phyloP scores from a whole-genome alignment of 2,888 invertebrate genomes.

The Resseliella maxima region DNA sequence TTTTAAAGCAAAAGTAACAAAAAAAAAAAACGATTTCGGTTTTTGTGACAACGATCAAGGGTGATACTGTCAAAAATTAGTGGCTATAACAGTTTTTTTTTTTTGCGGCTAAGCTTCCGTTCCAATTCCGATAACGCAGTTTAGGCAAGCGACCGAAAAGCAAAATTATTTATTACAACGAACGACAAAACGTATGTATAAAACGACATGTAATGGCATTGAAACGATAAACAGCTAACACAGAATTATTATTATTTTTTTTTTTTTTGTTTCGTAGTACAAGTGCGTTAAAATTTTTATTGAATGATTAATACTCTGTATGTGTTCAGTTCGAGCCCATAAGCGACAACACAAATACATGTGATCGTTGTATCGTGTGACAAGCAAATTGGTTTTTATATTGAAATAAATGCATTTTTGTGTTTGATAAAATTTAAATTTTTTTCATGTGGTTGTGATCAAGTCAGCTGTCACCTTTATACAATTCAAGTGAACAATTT shows the following conservation, averaged over 20 bases:
- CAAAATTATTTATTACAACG: not conserved
- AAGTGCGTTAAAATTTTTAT: not conserved
- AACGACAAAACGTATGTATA: not conserved
- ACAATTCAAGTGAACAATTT: not conserved
- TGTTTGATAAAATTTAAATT: constrained; percentile 2
- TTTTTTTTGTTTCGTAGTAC: not conserved
- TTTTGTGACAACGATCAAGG: not conserved
- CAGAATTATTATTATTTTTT: not conserved
- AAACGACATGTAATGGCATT: not conserved
- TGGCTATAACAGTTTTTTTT: too few relatives aligned
- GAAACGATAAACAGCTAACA: not conserved
- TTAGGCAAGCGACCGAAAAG: not conserved
- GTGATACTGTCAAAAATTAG: not conserved
- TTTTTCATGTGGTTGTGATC: not conserved
- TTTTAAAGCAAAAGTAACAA: not conserved
- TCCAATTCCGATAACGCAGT: not conserved
- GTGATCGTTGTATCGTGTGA: too few relatives aligned
- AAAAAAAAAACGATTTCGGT: too few relatives aligned
- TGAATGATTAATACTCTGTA: not conserved
- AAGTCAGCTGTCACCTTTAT: not conserved
- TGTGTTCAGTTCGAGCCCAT: not conserved
- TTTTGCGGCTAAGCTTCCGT: too few relatives aligned
- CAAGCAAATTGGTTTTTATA: too few relatives aligned
- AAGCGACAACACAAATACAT: constrained; percentile 3
- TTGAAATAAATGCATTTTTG: not conserved